These are phyloP conservation scores for Mamestra configurata DNA, from an alignment of 1,140 invertebrate species.

Conservation along the genomic window DNA sequence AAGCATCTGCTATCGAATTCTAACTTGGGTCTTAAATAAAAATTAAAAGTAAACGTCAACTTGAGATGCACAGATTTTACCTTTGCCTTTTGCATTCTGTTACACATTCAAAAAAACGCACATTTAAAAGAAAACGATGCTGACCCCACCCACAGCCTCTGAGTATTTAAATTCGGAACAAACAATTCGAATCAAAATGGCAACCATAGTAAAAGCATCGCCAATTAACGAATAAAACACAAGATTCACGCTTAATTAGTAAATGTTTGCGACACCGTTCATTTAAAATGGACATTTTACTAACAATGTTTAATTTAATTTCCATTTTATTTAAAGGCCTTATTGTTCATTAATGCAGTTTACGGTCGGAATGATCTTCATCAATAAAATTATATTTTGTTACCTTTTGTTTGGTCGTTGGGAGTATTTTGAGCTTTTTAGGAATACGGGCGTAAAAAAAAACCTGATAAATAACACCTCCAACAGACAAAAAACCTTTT, in stretches of 20 bases:
- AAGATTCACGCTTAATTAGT: conserved; percentile 34
- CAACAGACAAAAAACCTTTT: too few species aligned
- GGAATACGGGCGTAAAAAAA: too few species aligned
- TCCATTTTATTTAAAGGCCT: conserved; percentile 29
- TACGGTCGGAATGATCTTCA: conserved; percentile 14
- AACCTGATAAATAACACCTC: too few species aligned
- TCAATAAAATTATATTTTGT: conserved; percentile 5
- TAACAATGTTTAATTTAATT: conserved; percentile 24
- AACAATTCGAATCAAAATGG: not conserved
- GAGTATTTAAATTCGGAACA: not conserved
- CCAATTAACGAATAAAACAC: conserved; percentile 36
- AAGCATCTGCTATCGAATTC: too few species aligned
- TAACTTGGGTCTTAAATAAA: too few species aligned
- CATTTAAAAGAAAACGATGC: too few species aligned
- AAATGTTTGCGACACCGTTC: conserved; percentile 22
- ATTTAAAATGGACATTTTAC: conserved; percentile 30
- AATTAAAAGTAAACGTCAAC: too few species aligned
- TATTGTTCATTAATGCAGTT: conserved; percentile 21
- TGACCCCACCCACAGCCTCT: too few species aligned
- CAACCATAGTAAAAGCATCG: not conserved
- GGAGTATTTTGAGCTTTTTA: too few species aligned
- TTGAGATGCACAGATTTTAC: too few species aligned
- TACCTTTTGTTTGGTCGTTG: not conserved
- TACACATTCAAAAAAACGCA: too few species aligned
- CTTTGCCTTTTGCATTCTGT: too few species aligned